Conservation (phyloP, 1,140 invertebrate genomes). For the Ylistrum balloti region DNA sequence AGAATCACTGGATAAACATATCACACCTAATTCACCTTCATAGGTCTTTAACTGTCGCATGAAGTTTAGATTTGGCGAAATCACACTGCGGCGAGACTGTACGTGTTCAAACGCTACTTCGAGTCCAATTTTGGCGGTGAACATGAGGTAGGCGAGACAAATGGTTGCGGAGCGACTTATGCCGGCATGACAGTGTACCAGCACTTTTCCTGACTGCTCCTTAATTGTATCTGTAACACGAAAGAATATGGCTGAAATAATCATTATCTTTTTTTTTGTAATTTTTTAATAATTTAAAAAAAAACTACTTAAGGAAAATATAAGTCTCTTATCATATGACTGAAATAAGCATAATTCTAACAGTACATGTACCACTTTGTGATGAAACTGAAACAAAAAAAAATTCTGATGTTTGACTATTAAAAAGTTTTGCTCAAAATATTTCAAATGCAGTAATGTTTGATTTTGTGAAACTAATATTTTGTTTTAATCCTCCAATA, state of each 20-base stretch:
- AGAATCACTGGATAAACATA: not conserved
- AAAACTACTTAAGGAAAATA: too few species aligned
- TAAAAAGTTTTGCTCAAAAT: too few species aligned
- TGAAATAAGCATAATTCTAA: too few species aligned
- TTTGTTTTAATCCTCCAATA: too few species aligned
- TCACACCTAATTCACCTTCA: slow-evolving; percentile 78
- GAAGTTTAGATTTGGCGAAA: slow-evolving; percentile 92
- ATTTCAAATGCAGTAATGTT: too few species aligned
- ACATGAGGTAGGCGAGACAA: slow-evolving; percentile 97
- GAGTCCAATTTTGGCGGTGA: slow-evolving; percentile 90
- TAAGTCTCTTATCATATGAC: too few species aligned
- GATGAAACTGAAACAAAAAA: too few species aligned
- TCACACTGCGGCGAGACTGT: slow-evolving; percentile 92
- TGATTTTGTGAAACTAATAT: too few species aligned
- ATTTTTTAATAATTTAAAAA: too few species aligned
- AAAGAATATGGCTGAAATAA: slow-evolving; percentile 5
- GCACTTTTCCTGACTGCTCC: slow-evolving; percentile 89
- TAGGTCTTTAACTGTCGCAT: slow-evolving; percentile 85
- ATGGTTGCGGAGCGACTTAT: slow-evolving; percentile 96
- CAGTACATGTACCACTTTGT: too few species aligned
- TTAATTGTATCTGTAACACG: slow-evolving; percentile 91
- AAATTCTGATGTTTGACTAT: too few species aligned
- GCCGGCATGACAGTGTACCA: slow-evolving; percentile 98
- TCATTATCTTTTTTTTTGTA: too few species aligned
- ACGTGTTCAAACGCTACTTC: slow-evolving; percentile 95